Evolutionary conservation across 2,113 vertebrate species (phyloP).

Genomic region (Bubo bubo): DNA sequence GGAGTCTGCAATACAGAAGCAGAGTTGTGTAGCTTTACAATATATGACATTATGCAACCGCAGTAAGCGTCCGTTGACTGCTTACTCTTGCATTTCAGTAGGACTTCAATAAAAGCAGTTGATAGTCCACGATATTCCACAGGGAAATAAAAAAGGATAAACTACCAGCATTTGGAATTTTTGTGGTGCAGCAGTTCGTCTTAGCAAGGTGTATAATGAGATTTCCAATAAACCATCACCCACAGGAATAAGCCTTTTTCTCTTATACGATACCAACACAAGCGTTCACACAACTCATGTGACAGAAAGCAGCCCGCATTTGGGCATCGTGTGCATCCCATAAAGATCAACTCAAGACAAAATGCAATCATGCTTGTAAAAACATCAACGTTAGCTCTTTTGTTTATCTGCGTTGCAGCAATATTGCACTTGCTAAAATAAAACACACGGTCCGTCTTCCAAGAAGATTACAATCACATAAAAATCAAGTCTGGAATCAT

Average conservation of each 20-base stretch:
- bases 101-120: neutral
- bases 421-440: neutral
- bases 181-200: neutral
- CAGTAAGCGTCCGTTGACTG: neutral
- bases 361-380: neutral
- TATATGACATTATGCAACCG: neutral
- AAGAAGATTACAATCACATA: neutral
- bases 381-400: neutral
- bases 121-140: neutral
- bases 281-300: neutral
- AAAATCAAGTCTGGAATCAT: neutral
- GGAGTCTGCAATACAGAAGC: neutral
- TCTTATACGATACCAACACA: neutral
- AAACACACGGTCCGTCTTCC: neutral
- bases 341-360: neutral
- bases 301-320: neutral
- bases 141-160: constrained; percentile 55
- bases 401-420: neutral
- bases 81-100: neutral
- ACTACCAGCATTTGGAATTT: neutral
- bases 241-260: neutral
- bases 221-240: constrained; percentile 32
- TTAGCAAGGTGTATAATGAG: constrained; percentile 32
- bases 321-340: neutral
- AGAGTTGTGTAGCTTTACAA: neutral